Conservation (phyloP, 2,113 vertebrate genomes). For the Connochaetes taurinus region DNA sequence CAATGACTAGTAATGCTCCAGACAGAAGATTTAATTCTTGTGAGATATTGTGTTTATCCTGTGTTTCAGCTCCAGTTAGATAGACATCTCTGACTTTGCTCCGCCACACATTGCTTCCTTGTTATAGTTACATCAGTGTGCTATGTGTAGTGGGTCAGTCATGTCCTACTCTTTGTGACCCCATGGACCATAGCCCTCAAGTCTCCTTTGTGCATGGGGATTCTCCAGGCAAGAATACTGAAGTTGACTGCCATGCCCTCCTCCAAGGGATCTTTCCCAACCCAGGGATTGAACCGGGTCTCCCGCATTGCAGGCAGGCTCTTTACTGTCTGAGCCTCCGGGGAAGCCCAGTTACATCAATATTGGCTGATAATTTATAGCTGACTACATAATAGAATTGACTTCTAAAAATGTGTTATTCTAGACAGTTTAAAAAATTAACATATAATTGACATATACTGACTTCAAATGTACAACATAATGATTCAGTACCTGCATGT, state of each 20-base stretch:
- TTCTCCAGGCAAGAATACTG: not conserved
- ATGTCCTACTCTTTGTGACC: not conserved
- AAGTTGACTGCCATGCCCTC: not conserved
- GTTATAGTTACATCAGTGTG: not conserved
- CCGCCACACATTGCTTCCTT: not conserved
- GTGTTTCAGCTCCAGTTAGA: not conserved
- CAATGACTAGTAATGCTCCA: not conserved
- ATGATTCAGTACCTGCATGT: not conserved
- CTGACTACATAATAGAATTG: not conserved
- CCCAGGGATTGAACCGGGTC: not conserved
- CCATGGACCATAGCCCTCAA: not conserved
- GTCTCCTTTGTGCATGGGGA: not conserved
- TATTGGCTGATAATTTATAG: not conserved
- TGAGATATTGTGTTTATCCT: not conserved
- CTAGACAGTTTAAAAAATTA: not conserved
- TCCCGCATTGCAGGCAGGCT: not conserved
- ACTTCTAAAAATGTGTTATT: constrained; percentile 11
- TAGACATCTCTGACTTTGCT: not conserved
- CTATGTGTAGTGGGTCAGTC: not conserved
- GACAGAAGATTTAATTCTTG: not conserved
- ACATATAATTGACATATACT: not conserved
- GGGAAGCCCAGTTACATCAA: not conserved
- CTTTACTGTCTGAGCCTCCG: not conserved
- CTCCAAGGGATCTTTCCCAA: not conserved
- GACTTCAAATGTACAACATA: not conserved